A percentile compares a stretch with the other conserved stretches of the same genome.
These are phyloP conservation scores for Lophotis ruficrista DNA, from an alignment of 2,113 vertebrate species.

Conservation along the genomic window DNA sequence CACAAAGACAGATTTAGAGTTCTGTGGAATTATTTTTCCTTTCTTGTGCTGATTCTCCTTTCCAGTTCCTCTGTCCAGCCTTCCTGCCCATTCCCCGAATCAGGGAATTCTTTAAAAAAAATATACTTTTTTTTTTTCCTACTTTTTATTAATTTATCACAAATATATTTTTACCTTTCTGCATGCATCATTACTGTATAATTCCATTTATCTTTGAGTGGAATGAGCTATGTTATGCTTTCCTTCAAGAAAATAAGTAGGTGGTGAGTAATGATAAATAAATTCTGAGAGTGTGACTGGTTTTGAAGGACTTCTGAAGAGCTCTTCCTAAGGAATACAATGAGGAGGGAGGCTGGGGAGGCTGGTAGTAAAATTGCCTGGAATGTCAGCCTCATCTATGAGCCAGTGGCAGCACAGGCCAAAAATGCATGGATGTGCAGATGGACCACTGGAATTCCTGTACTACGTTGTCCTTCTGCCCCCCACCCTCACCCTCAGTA, in stretches of 20 bases:
- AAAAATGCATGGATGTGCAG: background rate
- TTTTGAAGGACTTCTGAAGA: background rate
- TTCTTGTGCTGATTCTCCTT: background rate
- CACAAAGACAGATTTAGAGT: background rate
- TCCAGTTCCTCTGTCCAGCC: background rate
- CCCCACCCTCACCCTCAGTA: background rate
- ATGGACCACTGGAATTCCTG: background rate
- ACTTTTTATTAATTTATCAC: background rate
- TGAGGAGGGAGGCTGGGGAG: background rate
- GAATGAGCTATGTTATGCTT: background rate
- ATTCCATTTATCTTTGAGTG: background rate
- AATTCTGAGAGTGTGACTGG: background rate
- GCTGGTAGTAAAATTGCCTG: background rate
- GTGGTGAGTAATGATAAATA: background rate
- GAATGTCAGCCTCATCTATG: background rate
- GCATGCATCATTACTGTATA: background rate
- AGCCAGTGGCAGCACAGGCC: background rate
- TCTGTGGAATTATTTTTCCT: background rate
- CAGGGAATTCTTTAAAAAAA: background rate
- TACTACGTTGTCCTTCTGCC: background rate
- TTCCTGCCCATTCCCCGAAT: background rate
- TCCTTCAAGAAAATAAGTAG: background rate
- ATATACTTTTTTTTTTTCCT: background rate
- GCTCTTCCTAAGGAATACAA: background rate
- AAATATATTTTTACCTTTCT: background rate